Evolutionary conservation across 2,888 invertebrate species (phyloP), one percentile per base, ranked within the genome.

Genomic region (Odontocerum albicorne): DNA sequence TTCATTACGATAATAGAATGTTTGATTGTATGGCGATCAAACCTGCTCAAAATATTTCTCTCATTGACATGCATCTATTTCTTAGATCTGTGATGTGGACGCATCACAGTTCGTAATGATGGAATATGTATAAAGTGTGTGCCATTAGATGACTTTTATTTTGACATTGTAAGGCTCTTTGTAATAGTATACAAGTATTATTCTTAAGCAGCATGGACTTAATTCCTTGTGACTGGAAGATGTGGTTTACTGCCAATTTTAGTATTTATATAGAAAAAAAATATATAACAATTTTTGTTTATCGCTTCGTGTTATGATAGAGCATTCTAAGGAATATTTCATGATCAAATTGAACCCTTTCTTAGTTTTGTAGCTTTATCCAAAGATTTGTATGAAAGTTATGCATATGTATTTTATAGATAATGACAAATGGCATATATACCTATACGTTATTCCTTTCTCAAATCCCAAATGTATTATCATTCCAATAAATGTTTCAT

Each of bases 31-130:
- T 21, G 32, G 53, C 19, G 52, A 40, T 40, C 45, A 35, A 51
- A 53, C 51, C 49, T 56, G 59, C 59, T 59, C 59, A 59, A 59
- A 53, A 55, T 44, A 44, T 56, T 40, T 56, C 53, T 59, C 49
- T 49, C 52, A 22, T 50, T 38, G 52, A 33, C 38, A 20, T 38
- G 15, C 38, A 16, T 36, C 21, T 27, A 27, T 10, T 7, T 43
- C 43, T 12, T 13, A 21, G 7, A 6, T 15, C 4, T 10, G 27
- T 19, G 20, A 16, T 44, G 49, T 21, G 21, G 44, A 22, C 15
- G 27, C 44, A 19, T 44, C 38, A 42, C 43, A 43, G 47, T 42
- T 42, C 35, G 22, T 16, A 49, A 33, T 43, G 43, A 40, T 42
- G 17, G 46, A 52, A 36, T 51, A 43, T 51, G 55, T 59, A 59